phyloP scores from a whole-genome alignment of 2,797 vertebrate species.

The Chaenodraco wilsoni region DNA sequence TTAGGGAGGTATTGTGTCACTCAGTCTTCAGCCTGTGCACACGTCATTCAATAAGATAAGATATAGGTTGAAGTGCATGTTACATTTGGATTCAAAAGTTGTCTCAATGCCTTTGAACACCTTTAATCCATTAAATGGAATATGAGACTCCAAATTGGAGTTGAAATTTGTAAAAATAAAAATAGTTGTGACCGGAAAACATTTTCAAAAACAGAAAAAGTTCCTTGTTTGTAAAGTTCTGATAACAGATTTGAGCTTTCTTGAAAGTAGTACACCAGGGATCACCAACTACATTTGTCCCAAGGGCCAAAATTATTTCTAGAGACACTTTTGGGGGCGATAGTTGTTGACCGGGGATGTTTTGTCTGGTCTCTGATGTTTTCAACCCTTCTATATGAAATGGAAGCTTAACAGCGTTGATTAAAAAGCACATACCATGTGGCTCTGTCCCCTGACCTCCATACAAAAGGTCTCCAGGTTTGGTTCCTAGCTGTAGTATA shows the following conservation, averaged over 20 bases:
- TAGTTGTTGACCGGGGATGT: too few species aligned
- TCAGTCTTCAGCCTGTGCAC: constrained; percentile 33
- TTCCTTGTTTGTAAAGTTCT: neutral
- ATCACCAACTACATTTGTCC: too few species aligned
- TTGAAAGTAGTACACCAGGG: neutral
- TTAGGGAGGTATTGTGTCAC: constrained; percentile 54
- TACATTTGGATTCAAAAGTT: constrained; percentile 7
- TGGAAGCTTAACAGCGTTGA: neutral
- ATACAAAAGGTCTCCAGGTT: too few species aligned
- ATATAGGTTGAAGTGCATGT: constrained; percentile 26
- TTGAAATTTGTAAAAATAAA: neutral
- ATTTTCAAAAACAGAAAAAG: neutral
- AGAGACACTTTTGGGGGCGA: too few species aligned
- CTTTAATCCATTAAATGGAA: neutral
- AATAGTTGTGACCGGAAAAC: neutral
- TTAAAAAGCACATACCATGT: neutral
- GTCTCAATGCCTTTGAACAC: constrained; percentile 6
- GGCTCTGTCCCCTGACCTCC: too few species aligned
- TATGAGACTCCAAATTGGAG: neutral
- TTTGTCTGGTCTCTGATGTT: too few species aligned
- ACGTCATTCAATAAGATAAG: constrained; percentile 29
- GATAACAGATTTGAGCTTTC: neutral
- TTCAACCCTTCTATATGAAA: too few species aligned
- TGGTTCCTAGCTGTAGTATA: too few species aligned
- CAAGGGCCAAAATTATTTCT: too few species aligned